A percentile compares a stretch with the other conserved stretches of the same genome.
Conservation (phyloP, 2,888 invertebrate species). For the Margaritifera margaritifera region DNA sequence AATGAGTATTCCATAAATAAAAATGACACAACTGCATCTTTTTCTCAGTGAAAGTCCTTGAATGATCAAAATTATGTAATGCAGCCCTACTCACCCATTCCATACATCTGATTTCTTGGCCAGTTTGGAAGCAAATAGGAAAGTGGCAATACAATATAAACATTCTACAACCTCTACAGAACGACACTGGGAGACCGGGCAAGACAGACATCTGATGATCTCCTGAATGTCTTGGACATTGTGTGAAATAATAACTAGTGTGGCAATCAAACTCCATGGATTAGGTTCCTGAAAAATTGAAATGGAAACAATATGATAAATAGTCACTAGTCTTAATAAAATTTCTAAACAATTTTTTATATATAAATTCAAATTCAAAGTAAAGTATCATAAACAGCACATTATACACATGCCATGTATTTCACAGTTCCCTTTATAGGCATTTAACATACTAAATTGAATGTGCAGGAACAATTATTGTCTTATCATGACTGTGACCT, state of each 20-base stretch:
- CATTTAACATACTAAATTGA: too few species aligned
- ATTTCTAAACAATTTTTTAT: too few species aligned
- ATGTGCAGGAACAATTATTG: too few species aligned
- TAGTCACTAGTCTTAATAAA: neutral
- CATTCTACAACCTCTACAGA: constrained; percentile 60
- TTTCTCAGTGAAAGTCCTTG: too few species aligned
- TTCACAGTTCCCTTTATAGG: too few species aligned
- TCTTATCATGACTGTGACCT: too few species aligned
- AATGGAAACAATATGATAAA: constrained; percentile 1
- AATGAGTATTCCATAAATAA: too few species aligned
- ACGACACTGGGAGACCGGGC: constrained; percentile 50
- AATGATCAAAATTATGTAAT: too few species aligned
- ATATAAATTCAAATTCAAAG: neutral
- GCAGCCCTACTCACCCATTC: constrained; percentile 51
- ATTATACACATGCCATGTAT: too few species aligned
- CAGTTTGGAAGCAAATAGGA: constrained; percentile 54
- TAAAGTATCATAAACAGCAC: too few species aligned
- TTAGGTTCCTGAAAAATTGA: constrained; percentile 54
- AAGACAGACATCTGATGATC: constrained; percentile 50
- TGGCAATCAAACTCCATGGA: constrained; percentile 60
- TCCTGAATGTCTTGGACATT: constrained; percentile 52
- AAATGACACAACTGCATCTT: too few species aligned
- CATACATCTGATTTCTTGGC: constrained; percentile 45
- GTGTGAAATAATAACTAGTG: constrained; percentile 57
- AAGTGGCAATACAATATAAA: constrained; percentile 63